Evolutionary conservation across 2,113 vertebrate species (phyloP).

Genomic region (Nesoenas mayeri): DNA sequence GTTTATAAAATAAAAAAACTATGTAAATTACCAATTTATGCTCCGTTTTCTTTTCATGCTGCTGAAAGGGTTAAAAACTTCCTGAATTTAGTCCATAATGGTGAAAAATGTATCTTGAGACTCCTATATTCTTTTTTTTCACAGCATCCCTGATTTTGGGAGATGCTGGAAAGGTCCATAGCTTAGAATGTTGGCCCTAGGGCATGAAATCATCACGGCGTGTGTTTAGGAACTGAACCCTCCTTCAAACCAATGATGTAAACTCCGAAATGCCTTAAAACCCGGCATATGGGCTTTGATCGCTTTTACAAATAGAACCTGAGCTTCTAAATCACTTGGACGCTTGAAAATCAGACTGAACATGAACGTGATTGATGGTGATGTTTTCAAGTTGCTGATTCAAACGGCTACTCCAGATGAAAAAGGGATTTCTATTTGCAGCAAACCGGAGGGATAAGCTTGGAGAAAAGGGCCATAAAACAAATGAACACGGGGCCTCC

Average conservation of each 20-base stretch:
- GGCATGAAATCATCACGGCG: background rate
- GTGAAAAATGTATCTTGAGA: background rate
- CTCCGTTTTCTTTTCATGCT: no score
- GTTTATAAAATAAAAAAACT: no score
- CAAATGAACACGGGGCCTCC: background rate
- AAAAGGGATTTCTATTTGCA: constrained; percentile 1
- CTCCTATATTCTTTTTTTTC: background rate
- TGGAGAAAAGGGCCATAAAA: constrained; percentile 28
- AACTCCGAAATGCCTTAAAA: background rate
- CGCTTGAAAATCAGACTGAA: background rate
- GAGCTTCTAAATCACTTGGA: constrained; percentile 6
- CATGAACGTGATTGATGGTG: background rate
- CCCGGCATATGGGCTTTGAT: background rate
- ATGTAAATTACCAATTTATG: background rate
- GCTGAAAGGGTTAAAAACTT: no score
- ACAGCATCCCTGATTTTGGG: background rate
- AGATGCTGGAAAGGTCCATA: background rate
- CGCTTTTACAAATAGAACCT: background rate
- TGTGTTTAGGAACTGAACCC: background rate
- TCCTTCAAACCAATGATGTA: background rate
- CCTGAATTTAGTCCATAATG: background rate
- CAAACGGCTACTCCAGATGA: background rate
- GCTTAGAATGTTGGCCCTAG: background rate
- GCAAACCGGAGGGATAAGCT: background rate
- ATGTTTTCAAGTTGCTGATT: background rate